phyloP scores from a whole-genome alignment of 2,888 invertebrate species.

The Lepidochrysops patricia region DNA sequence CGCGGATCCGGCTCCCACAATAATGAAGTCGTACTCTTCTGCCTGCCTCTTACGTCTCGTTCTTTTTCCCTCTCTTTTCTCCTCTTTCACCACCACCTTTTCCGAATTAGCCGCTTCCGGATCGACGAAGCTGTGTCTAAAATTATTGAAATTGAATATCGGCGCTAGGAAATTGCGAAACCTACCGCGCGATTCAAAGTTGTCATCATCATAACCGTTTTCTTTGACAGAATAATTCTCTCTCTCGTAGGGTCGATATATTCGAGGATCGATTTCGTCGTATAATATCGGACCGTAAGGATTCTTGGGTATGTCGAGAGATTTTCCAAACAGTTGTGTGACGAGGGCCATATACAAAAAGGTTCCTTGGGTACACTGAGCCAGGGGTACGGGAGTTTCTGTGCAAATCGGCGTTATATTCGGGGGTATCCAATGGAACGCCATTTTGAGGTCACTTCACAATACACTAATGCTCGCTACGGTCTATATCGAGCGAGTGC shows the following conservation, averaged over 20 bases:
- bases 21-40: slow-evolving; percentile 75
- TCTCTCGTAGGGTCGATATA: background rate
- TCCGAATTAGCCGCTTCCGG: slow-evolving; percentile 36
- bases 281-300: slow-evolving; percentile 18
- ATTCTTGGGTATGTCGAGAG: slow-evolving; percentile 30
- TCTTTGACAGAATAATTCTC: background rate
- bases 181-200: background rate
- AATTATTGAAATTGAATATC: slow-evolving; percentile 22
- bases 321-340: slow-evolving; percentile 71
- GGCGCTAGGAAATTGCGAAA: slow-evolving; percentile 17
- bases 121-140: slow-evolving; percentile 34
- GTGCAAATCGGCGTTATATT: slow-evolving; percentile 72
- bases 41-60: slow-evolving; percentile 37
- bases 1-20: slow-evolving; percentile 80
- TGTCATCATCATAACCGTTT: background rate
- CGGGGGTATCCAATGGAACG: slow-evolving; percentile 67
- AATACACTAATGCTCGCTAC: background rate
- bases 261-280: background rate
- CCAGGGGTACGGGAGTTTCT: slow-evolving; percentile 63
- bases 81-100: slow-evolving; percentile 28
- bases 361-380: slow-evolving; percentile 75
- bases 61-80: slow-evolving; percentile 28
- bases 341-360: slow-evolving; percentile 75
- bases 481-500: slow-evolving; percentile 13
- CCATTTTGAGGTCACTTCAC: slow-evolving; percentile 22